Evolutionary conservation across 1,140 invertebrate species (phyloP), one percentile per base, ranked within the genome.

Genomic region (Myzus persicae): DNA sequence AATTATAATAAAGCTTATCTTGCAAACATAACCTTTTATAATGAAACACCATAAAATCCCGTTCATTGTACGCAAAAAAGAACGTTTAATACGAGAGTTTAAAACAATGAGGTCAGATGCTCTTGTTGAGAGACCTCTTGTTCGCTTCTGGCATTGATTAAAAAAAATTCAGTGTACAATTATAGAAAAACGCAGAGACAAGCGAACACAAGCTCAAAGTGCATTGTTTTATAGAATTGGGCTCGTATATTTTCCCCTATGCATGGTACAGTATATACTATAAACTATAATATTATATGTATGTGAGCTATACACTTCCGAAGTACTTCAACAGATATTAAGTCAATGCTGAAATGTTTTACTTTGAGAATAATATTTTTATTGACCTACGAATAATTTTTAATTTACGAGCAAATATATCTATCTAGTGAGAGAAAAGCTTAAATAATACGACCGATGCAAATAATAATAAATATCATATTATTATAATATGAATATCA

Each of bases 81-180:
- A 93, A 93, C 91, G 91, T 93, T 93, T 93, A 93, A 93, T 42
- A 93, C 24, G 36, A 18, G 38, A 82, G 24, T 81, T 76, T 48
- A 85, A 51, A 85, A 93, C 91, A 93, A 93, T 84, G 76, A 93
- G 91, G 91, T 93, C 91, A 85, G 81, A 93, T 48, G 36, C 91
- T 93, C 46, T 48, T 84, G 91, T 84, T 20, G n/a, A 93, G 91
- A 93, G 81, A 93, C n/a, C 91, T 92, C 42, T 48, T 92, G 40
- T 76, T 91, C 90, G 67, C 90, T 91, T 82, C 59, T 91, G 42
- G 76, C 91, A 40, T 93, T 93, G 91, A 93, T 93, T 93, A 84
- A 54, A 54, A 93, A 82, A 82, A 48, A 84, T 82, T 81, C 81
- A 38, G 36, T 3, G 81, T 82, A 85, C 81, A 93, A 93, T 93